phyloP scores from a whole-genome alignment of 2,113 vertebrate species.

The Psilopogon haemacephalus region DNA sequence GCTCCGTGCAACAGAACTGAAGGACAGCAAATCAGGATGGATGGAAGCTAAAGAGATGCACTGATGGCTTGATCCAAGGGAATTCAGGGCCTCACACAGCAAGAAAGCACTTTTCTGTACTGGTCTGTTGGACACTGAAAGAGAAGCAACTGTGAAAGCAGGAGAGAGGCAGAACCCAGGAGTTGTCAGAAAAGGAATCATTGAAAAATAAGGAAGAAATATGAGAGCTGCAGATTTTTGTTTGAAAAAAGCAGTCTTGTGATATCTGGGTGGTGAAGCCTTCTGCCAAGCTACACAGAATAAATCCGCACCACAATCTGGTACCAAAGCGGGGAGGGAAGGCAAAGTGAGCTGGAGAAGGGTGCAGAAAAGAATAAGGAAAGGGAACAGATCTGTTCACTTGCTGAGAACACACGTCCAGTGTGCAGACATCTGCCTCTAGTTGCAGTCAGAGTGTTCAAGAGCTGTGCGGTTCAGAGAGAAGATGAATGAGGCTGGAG shows the following conservation, averaged over 20 bases:
- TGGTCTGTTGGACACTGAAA: background rate
- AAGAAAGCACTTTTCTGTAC: background rate
- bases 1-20: background rate
- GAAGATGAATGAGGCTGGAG: background rate
- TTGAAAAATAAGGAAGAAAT: background rate
- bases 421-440: background rate
- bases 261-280: background rate
- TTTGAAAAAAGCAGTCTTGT: background rate
- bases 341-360: background rate
- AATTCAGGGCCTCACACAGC: background rate
- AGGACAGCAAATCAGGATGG: background rate
- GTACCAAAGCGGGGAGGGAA: background rate
- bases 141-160: background rate
- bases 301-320: background rate
- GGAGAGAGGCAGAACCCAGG: background rate
- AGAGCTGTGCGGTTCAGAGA: background rate
- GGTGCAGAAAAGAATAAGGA: background rate
- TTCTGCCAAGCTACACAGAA: background rate
- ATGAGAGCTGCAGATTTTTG: background rate
- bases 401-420: background rate
- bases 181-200: background rate
- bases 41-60: background rate
- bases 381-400: background rate
- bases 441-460: background rate
- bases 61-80: background rate